phyloP scores from a whole-genome alignment of 2,797 vertebrate genomes.

The Ispidina lecontei region DNA sequence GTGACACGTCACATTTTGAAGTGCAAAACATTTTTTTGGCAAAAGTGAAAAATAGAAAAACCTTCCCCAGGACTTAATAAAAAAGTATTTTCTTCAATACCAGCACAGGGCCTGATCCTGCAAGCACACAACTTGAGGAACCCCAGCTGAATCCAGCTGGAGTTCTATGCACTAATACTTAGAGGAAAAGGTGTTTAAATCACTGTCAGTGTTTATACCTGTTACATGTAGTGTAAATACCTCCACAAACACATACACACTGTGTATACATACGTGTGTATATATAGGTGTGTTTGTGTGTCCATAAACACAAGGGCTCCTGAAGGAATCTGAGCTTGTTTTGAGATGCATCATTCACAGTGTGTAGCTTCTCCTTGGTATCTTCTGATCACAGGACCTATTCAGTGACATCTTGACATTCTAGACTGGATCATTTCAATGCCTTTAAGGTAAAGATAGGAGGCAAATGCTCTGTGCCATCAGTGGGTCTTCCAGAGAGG shows the following conservation, averaged over 20 bases:
- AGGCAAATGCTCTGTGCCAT: conserved; percentile 58
- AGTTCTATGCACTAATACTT: conserved; percentile 8
- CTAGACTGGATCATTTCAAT: conserved; percentile 68
- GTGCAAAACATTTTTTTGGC: conserved; percentile 86
- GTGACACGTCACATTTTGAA: conserved; percentile 67
- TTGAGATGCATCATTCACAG: conserved; percentile 59
- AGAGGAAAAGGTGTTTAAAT: conserved; percentile 47
- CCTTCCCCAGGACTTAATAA: conserved; percentile 81
- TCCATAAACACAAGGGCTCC: conserved; percentile 64
- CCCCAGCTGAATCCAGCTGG: background rate
- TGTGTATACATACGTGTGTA: background rate
- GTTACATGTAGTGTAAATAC: conserved; percentile 30
- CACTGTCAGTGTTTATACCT: conserved; percentile 24
- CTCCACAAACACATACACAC: conserved; percentile 14
- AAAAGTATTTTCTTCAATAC: conserved; percentile 72
- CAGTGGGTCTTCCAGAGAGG: conserved; percentile 91
- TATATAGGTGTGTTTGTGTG: background rate
- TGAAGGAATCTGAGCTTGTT: conserved; percentile 34
- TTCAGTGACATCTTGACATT: conserved; percentile 52
- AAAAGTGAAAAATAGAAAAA: conserved; percentile 92
- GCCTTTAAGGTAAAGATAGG: conserved; percentile 49
- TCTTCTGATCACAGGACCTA: conserved; percentile 27
- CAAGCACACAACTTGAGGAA: conserved; percentile 28
- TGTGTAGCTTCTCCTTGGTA: background rate
- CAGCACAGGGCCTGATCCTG: conserved; percentile 61